phyloP scores from a whole-genome alignment of 2,888 invertebrate genomes.

The Mystacides longicornis region DNA sequence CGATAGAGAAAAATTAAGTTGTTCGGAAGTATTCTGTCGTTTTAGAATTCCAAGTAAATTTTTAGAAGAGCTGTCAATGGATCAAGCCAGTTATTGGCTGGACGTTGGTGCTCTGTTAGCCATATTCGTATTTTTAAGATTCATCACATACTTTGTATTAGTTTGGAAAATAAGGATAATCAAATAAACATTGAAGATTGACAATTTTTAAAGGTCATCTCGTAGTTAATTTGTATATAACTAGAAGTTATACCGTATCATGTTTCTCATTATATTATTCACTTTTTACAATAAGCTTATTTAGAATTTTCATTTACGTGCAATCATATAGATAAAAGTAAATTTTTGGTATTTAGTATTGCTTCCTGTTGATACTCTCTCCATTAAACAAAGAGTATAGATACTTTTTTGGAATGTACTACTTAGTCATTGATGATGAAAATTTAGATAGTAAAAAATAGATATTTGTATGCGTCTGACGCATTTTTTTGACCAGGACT shows the following conservation, averaged over 20 bases:
- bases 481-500: no score
- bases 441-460: no score
- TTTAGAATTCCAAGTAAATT: slow-evolving; percentile 75
- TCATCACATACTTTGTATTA: slow-evolving; percentile 75
- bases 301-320: no score
- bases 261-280: no score
- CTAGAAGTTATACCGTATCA: not conserved
- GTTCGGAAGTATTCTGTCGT: slow-evolving; percentile 77
- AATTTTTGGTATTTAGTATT: no score
- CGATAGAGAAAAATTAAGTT: slow-evolving; percentile 72
- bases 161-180: slow-evolving; percentile 66
- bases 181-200: slow-evolving; percentile 33
- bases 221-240: not conserved
- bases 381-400: no score
- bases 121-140: slow-evolving; percentile 71
- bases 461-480: no score
- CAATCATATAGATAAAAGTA: no score
- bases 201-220: slow-evolving; percentile 15
- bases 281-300: no score
- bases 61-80: slow-evolving; percentile 79
- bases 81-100: slow-evolving; percentile 68
- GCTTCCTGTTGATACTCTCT: no score
- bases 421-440: no score
- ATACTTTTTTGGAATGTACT: no score
- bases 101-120: slow-evolving; percentile 76